A percentile compares a stretch with the other conserved stretches of the same genome.
phyloP scores from a whole-genome alignment of 2,797 vertebrate genomes.

The Molossus alvarezi region DNA sequence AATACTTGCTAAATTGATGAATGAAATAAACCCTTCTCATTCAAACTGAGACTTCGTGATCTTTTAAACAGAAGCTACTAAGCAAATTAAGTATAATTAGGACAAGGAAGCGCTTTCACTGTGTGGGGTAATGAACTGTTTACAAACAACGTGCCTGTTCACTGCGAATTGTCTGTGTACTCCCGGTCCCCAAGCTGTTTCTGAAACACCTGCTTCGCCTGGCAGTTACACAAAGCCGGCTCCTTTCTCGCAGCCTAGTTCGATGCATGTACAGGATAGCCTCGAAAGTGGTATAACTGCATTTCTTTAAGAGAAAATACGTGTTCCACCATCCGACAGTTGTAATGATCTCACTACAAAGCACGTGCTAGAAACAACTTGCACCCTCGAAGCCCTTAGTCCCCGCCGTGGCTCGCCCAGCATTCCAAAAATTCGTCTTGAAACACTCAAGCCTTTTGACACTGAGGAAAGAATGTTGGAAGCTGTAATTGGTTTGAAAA shows the following conservation, averaged over 20 bases:
- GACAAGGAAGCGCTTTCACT: background rate
- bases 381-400: background rate
- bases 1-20: background rate
- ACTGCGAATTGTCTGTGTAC: background rate
- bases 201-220: background rate
- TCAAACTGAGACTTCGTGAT: slow-evolving; percentile 29
- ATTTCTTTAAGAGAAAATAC: slow-evolving; percentile 10
- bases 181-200: background rate
- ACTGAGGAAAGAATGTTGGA: background rate
- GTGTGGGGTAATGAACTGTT: background rate
- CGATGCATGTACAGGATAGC: background rate
- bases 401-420: background rate
- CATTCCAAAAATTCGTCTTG: slow-evolving; percentile 56
- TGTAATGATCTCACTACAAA: background rate
- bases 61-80: background rate
- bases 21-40: background rate
- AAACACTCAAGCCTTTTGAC: slow-evolving; percentile 27
- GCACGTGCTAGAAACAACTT: background rate
- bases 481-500: background rate
- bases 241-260: background rate
- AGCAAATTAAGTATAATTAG: background rate
- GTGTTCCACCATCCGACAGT: background rate
- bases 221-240: background rate
- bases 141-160: background rate
- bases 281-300: background rate